Base-by-base conservation (phyloP, 2,113 vertebrate species). In the Rynchops niger region DNA sequence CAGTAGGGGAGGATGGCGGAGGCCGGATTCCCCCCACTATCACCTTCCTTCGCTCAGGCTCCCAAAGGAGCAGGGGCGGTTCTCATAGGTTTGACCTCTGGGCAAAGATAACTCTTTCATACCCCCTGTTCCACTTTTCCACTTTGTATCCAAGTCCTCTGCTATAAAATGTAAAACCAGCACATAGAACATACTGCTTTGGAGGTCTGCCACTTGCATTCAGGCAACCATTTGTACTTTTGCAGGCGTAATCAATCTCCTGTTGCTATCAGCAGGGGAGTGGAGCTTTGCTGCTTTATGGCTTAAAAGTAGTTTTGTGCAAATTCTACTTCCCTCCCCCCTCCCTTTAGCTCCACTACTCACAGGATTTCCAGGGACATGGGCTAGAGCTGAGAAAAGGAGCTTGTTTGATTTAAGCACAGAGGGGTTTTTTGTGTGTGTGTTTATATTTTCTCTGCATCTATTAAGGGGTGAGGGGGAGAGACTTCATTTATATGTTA, bases 401-500 rank as follows among this genome's bases (percentile, higher is more conserved):
- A 97, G 95, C 97, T 96, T 96, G 97, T 97, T 97, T 98, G 97
- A 98, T 98, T 98, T 98, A 97, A 96, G 95, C 97, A 88, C 90
- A 91, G 93, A 95, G 93, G 91, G 85, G 36, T 84, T 97, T 96
- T 98, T 93, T 94, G 91, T 97, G 96, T 87, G 89, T 94, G 91
- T 98, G 98, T 98, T 98, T 98, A 98, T 98, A 98, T 98, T 98
- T 98, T 98, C 98, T 98, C 95, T 95, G 97, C 98, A 96, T 98
- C 98, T 97, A 97, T 98, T 98, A 97, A 98, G 92, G 88, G 38
- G 38, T 59, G 94, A 95, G 87, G 97, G 97, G 93, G 96, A 98
- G 97, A 98, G 98, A 98, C 98, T 98, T 98, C 98, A 98, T 99
- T 98, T 98, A 98, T 98, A 98, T 99, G 98, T 98, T 98, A 98